Evolutionary conservation across 2,113 vertebrate species (phyloP), one percentile per base, ranked within the genome.

Genomic region (Mohoua ochrocephala): DNA sequence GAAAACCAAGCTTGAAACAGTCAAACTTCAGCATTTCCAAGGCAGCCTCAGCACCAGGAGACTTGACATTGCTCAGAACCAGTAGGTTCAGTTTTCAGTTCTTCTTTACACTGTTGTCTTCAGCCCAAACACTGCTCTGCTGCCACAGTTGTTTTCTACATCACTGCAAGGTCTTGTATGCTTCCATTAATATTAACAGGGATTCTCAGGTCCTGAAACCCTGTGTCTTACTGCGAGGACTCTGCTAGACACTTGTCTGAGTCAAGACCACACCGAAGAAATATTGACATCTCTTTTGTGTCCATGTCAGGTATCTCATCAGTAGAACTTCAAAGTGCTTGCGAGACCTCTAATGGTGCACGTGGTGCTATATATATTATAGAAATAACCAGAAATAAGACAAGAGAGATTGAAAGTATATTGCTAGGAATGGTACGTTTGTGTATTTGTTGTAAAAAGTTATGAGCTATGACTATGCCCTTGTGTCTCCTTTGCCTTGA

Each of bases 391-490:
- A 86, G 71, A 86, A 93, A 88, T 70, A 75, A 56, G 59, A 63
- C 54, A 84, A 59, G 30, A 84, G 60, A 79, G 68, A 52, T 53
- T 84, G 76, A 86, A 96, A 76, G 74, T 41, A 41, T n/a, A 44
- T 63, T 56, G 87, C 52, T 81, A 56, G 68, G 33, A 90, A 90
- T 60, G 56, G 44, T 47, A 70, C 22, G 1, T 91, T 94, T 94
- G 85, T 91, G 95, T 88, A 91, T 84, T 94, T 93, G 75, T 67
- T 91, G 50, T 95, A 96, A 97, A 87, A 94, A 93, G 71, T 94
- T 96, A 52, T 64, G 63, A 91, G 79, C 76, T 88, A 23, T 74
- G 85, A 91, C 75, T 95, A 67, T 93, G 88, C 92, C 88, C 79
- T 92, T 89, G 90, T 84, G 79, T 63, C 88, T 96, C 69, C 56